Evolutionary conservation across 2,113 vertebrate species (phyloP).

Genomic region (Dipodomys ordii): DNA sequence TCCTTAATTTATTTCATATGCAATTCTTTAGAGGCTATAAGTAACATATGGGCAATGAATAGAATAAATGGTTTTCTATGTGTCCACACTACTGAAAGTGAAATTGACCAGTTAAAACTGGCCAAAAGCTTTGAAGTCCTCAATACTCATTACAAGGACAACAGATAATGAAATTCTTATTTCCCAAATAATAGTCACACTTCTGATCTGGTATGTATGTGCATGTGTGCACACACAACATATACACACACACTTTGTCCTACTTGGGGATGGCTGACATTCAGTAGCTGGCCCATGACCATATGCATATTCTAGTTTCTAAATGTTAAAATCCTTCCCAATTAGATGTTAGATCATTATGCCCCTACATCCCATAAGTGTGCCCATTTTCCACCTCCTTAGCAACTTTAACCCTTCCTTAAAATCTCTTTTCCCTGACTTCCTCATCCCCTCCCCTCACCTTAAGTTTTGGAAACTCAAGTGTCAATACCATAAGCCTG

Average conservation of each 20-base stretch:
- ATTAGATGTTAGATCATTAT: neutral
- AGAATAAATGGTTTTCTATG: neutral
- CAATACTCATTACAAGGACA: neutral
- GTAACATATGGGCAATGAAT: neutral
- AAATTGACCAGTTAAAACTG: neutral
- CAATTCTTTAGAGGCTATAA: constrained; percentile 35
- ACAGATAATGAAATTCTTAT: neutral
- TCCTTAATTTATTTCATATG: constrained; percentile 7
- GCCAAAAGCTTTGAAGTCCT: neutral
- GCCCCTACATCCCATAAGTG: neutral
- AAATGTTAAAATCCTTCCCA: neutral
- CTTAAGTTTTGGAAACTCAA: neutral
- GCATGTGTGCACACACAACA: neutral
- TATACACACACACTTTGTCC: neutral
- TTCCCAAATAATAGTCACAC: neutral
- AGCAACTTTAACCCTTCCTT: neutral
- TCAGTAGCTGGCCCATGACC: neutral
- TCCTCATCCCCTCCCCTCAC: too few species aligned
- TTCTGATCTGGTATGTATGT: neutral
- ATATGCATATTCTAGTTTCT: neutral
- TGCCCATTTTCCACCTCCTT: neutral
- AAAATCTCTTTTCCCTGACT: too few species aligned
- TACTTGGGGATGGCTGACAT: neutral
- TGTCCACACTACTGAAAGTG: neutral
- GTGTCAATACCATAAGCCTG: neutral